A percentile compares a stretch with the other conserved stretches of the same genome.
phyloP scores from a whole-genome alignment of 2,113 vertebrate genomes.

The Melanocharis versteri region DNA sequence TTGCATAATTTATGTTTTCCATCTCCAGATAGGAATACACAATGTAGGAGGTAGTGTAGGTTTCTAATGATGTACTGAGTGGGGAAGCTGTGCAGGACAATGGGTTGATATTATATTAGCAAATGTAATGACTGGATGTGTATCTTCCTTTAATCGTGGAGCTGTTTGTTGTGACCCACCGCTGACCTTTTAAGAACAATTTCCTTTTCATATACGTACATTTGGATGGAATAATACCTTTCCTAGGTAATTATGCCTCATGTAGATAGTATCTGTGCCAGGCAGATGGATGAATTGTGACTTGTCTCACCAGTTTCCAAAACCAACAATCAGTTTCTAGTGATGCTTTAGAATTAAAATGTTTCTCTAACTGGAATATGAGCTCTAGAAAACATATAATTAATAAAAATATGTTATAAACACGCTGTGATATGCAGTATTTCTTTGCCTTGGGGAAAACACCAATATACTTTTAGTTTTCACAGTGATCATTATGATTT shows the following conservation, averaged over 20 bases:
- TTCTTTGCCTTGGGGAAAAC: slow-evolving; percentile 24
- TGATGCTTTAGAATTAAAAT: not conserved
- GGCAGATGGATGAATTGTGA: not conserved
- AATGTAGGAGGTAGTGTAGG: not conserved
- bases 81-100: not conserved
- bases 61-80: not conserved
- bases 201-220: not conserved
- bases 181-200: slow-evolving; percentile 22
- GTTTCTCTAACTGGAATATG: not conserved
- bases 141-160: slow-evolving; percentile 19
- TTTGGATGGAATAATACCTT: not conserved
- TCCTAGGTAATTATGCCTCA: not conserved
- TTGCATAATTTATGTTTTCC: slow-evolving; percentile 73
- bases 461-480: not conserved
- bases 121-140: not conserved
- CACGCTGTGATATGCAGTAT: not conserved
- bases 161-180: slow-evolving; percentile 19
- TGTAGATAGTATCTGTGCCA: not conserved
- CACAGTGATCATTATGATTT: slow-evolving; percentile 17
- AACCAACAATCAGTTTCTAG: not conserved
- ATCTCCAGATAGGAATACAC: not conserved
- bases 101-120: not conserved
- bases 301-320: not conserved
- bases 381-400: slow-evolving; percentile 9
- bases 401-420: slow-evolving; percentile 8